Percentiles rank a stretch among this genome's conserved stretches.
phyloP scores from a whole-genome alignment of 2,888 invertebrate genomes.

The Drosophila trichaetosa region DNA sequence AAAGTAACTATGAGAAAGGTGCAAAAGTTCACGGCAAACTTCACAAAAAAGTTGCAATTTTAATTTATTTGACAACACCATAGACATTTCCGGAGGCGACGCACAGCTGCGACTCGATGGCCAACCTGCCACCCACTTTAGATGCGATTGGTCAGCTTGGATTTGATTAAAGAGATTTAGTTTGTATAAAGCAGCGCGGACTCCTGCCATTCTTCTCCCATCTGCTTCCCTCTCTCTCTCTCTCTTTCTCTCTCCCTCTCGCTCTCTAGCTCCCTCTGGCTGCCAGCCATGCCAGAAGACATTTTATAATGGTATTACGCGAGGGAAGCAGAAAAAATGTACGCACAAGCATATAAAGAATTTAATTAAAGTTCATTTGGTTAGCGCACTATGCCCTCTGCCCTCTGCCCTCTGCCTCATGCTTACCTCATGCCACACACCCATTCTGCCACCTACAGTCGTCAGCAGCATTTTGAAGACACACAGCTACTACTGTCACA shows the following conservation, averaged over 20 bases:
- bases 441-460: not conserved
- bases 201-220: not conserved
- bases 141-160: conserved; percentile 2
- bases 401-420: not conserved
- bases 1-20: conserved; percentile 51
- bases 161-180: not conserved
- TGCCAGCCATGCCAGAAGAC: conserved; percentile 18
- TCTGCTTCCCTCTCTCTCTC: not conserved
- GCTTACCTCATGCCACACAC: not conserved
- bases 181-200: not conserved
- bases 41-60: conserved; percentile 47
- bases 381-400: conserved; percentile 37
- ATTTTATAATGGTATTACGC: conserved; percentile 64
- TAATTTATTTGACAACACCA: conserved; percentile 65
- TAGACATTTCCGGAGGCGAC: conserved; percentile 2
- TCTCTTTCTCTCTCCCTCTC: too few species aligned
- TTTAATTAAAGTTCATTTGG: conserved; percentile 77
- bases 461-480: conserved; percentile 29
- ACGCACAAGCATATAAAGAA: conserved; percentile 70
- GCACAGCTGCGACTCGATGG: conserved; percentile 7
- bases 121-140: not conserved
- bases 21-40: conserved; percentile 66
- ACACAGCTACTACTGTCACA: conserved; percentile 56
- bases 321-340: conserved; percentile 41
- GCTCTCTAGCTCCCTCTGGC: not conserved